phyloP scores from a whole-genome alignment of 30 jellyfish, hydroid and myxozoan genomes.

The Mastigias papua region DNA sequence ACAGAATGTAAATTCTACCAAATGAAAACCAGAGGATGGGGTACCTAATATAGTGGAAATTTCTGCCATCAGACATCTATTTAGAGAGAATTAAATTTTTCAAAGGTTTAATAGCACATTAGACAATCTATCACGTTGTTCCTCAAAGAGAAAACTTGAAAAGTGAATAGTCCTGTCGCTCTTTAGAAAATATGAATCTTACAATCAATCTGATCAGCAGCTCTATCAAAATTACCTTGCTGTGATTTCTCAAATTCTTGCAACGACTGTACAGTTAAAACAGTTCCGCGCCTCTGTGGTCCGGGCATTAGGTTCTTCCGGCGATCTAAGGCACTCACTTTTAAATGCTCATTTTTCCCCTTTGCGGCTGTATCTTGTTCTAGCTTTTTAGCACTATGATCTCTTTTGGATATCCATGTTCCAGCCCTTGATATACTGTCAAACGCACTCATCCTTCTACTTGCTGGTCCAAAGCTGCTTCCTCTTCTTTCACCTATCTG shows the following conservation, averaged over 20 bases:
- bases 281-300: slow-evolving; percentile 24
- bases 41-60: no score
- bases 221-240: slow-evolving; percentile 30
- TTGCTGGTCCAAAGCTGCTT: background rate
- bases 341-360: background rate
- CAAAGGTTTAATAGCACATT: background rate
- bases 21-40: no score
- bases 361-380: background rate
- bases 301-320: slow-evolving; percentile 48
- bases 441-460: background rate
- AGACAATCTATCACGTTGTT: background rate
- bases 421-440: background rate
- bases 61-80: no score
- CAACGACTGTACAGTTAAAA: slow-evolving; percentile 53
- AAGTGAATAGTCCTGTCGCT: background rate
- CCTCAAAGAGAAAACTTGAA: background rate
- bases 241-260: slow-evolving; percentile 60
- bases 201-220: background rate
- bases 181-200: background rate
- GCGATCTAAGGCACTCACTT: background rate
- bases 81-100: no score
- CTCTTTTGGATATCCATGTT: background rate
- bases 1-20: no score
- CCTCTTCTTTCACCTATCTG: background rate
- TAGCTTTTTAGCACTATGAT: background rate